These are phyloP conservation scores for Lysandra coridon DNA, from an alignment of 2,888 invertebrate genomes.

Conservation along the genomic window DNA sequence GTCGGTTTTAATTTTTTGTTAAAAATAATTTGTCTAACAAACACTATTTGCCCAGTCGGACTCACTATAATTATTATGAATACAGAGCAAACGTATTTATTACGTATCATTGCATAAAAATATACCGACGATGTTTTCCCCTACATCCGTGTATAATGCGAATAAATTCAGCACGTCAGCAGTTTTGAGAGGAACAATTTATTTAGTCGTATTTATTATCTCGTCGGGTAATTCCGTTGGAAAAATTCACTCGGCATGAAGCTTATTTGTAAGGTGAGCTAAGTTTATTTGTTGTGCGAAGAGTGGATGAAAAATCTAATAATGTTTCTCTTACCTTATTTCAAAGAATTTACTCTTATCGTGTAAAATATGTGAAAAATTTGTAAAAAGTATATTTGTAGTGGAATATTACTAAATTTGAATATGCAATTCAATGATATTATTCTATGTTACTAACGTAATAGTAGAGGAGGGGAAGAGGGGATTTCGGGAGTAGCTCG, in stretches of 20 bases:
- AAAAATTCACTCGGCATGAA: constrained; percentile 35
- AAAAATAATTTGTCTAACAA: too few relatives aligned
- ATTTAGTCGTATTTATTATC: constrained; percentile 39
- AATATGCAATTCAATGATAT: too few relatives aligned
- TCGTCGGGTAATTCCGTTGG: constrained; percentile 28
- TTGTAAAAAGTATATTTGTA: too few relatives aligned
- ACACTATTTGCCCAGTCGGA: too few relatives aligned
- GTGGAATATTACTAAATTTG: too few relatives aligned
- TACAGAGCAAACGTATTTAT: neutral
- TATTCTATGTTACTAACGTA: too few relatives aligned
- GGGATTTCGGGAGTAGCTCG: too few relatives aligned
- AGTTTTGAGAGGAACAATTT: constrained; percentile 43
- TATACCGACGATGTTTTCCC: neutral
- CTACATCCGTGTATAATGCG: constrained; percentile 39
- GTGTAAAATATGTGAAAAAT: too few relatives aligned
- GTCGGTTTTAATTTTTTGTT: too few relatives aligned
- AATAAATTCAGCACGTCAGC: constrained; percentile 45
- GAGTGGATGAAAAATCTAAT: neutral
- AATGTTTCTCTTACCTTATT: too few relatives aligned
- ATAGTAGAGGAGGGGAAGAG: too few relatives aligned
- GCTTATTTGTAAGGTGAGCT: constrained; percentile 27
- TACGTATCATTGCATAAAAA: neutral
- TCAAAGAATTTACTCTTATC: too few relatives aligned
- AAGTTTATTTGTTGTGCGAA: neutral
- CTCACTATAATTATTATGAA: neutral